phyloP scores from a whole-genome alignment of 1,140 invertebrate species.

The Hesperophylax magnus region DNA sequence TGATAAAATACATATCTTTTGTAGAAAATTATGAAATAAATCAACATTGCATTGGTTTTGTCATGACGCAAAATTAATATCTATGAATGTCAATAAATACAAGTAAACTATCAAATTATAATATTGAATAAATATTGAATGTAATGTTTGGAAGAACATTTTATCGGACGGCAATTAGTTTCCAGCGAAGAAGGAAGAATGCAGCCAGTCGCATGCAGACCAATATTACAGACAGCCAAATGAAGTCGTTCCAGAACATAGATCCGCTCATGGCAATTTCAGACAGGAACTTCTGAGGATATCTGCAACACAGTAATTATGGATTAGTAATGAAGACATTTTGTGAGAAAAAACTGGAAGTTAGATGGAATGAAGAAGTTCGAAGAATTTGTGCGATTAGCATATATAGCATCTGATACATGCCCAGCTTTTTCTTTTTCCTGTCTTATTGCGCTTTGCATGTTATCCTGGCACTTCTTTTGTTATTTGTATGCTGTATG shows the following conservation, averaged over 20 bases:
- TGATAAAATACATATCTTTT: too few species aligned
- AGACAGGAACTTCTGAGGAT: slow-evolving; percentile 80
- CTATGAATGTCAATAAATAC: slow-evolving; percentile 23
- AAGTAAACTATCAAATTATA: not conserved
- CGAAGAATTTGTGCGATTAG: too few species aligned
- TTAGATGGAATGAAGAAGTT: too few species aligned
- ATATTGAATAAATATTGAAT: not conserved
- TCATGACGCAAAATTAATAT: too few species aligned
- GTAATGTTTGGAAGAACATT: not conserved
- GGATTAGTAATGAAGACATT: slow-evolving; percentile 5
- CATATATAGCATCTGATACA: too few species aligned
- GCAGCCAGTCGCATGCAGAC: slow-evolving; percentile 80
- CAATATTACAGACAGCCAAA: slow-evolving; percentile 80
- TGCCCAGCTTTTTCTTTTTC: too few species aligned
- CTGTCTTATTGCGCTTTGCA: too few species aligned
- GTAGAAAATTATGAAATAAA: too few species aligned
- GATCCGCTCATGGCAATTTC: slow-evolving; percentile 86
- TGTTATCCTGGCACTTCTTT: too few species aligned
- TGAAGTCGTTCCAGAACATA: slow-evolving; percentile 87
- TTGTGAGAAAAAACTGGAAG: too few species aligned
- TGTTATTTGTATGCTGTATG: too few species aligned
- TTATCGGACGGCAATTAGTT: slow-evolving; percentile 79
- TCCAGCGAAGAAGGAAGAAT: slow-evolving; percentile 87
- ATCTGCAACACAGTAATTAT: slow-evolving; percentile 63
- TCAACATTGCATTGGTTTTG: too few species aligned